Evolutionary conservation across 1,140 invertebrate species (phyloP).

Genomic region (Monochamus saltuarius): DNA sequence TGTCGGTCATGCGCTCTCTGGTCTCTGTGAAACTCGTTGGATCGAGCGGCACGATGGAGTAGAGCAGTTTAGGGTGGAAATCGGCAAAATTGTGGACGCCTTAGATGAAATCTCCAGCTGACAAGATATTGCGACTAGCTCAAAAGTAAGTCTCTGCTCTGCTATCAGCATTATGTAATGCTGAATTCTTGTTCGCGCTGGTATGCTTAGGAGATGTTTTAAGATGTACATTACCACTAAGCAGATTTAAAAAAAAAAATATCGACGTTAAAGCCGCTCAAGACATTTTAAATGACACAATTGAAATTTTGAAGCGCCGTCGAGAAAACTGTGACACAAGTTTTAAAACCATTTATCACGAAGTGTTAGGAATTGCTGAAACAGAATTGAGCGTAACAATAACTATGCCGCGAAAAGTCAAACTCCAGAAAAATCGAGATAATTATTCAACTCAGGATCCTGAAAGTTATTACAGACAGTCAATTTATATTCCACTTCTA

Average conservation of each 20-base stretch:
- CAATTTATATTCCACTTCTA: no score
- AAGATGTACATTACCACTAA: background rate
- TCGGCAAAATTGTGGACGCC: conserved; percentile 5
- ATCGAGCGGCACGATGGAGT: conserved; percentile 6
- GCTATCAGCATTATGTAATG: conserved; percentile 8
- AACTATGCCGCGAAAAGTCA: no score
- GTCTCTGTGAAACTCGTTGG: conserved; percentile 7
- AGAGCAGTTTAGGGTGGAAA: background rate
- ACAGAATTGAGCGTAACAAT: no score
- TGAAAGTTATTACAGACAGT: no score
- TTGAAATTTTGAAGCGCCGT: conserved; percentile 8
- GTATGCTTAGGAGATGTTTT: conserved; percentile 18
- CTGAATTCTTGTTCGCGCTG: conserved; percentile 5
- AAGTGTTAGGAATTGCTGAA: no score
- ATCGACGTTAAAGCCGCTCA: background rate
- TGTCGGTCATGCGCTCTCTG: background rate
- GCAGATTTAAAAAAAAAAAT: background rate
- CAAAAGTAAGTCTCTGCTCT: background rate
- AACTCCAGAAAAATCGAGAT: no score
- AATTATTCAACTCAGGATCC: no score
- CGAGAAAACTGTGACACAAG: conserved; percentile 4
- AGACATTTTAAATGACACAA: background rate
- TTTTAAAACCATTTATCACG: no score
- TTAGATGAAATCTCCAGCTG: background rate
- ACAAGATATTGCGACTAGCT: background rate